Conservation (phyloP, 1,140 invertebrate species). For the Harlomillsia oculata region DNA sequence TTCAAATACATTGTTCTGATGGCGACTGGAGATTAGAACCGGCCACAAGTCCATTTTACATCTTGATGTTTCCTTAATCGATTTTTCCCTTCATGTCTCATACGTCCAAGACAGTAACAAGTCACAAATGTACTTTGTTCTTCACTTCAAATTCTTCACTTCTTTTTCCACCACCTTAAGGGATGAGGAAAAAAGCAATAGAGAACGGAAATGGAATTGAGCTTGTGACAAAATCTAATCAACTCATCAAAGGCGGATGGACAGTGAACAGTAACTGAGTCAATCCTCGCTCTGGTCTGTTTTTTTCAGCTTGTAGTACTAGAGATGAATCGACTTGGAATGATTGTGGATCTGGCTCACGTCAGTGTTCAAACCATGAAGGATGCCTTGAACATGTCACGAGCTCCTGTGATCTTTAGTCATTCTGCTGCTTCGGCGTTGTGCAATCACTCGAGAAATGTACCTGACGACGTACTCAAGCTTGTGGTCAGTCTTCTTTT, state of each 20-base stretch:
- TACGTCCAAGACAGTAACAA: too few species aligned
- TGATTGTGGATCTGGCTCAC: slow-evolving; percentile 48
- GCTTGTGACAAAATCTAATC: too few species aligned
- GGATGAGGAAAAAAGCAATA: too few species aligned
- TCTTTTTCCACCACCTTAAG: too few species aligned
- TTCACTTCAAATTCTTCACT: too few species aligned
- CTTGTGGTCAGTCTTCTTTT: slow-evolving; percentile 39
- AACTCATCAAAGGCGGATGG: too few species aligned
- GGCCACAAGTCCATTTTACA: slow-evolving; percentile 14
- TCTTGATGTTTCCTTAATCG: too few species aligned
- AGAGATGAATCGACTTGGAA: slow-evolving; percentile 40
- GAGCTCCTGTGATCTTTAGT: slow-evolving; percentile 47
- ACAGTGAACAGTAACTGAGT: too few species aligned
- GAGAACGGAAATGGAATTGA: too few species aligned
- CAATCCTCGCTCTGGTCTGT: slow-evolving; percentile 2
- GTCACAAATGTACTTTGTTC: too few species aligned
- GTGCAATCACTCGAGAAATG: slow-evolving; percentile 46
- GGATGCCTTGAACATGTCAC: slow-evolving; percentile 40
- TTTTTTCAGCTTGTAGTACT: slow-evolving; percentile 33
- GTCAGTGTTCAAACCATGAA: slow-evolving; percentile 43
- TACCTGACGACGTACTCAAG: slow-evolving; percentile 44
- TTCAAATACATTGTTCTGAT: slow-evolving; percentile 10
- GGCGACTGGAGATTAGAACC: slow-evolving; percentile 9
- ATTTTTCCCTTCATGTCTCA: too few species aligned
- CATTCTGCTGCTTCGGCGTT: slow-evolving; percentile 45